phyloP scores from a whole-genome alignment of 2,113 vertebrate species.

The Camarhynchus parvulus region DNA sequence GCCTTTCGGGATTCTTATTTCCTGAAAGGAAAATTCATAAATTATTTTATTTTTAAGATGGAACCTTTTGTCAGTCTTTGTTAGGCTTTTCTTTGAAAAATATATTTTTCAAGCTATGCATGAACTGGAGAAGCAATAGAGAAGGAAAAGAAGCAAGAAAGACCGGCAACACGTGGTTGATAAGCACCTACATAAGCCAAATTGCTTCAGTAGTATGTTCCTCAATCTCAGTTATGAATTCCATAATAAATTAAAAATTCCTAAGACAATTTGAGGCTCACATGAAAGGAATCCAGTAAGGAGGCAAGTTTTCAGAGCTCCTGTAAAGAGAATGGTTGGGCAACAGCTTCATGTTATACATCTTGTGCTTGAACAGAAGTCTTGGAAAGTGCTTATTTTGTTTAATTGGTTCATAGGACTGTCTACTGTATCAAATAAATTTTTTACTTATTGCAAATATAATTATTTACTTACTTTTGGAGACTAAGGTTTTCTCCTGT shows the following conservation, averaged over 20 bases:
- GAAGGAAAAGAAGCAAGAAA: neutral
- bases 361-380: neutral
- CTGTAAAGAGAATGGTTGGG: neutral
- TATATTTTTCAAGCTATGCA: neutral
- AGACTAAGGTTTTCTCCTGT: neutral
- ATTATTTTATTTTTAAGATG: neutral
- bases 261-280: neutral
- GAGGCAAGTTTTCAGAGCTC: neutral
- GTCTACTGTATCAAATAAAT: neutral
- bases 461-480: neutral
- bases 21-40: neutral
- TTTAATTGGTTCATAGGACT: neutral
- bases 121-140: neutral
- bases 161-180: neutral
- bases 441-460: neutral
- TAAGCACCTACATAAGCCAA: neutral
- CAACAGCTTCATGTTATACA: neutral
- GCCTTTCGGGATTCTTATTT: neutral
- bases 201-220: neutral
- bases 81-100: neutral
- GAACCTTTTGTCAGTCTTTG: neutral
- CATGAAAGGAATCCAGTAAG: neutral
- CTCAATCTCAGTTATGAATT: neutral
- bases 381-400: neutral
- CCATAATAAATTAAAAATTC: neutral